These are phyloP conservation scores for Idaea biselata DNA, from an alignment of 2,888 invertebrate species.

Conservation along the genomic window DNA sequence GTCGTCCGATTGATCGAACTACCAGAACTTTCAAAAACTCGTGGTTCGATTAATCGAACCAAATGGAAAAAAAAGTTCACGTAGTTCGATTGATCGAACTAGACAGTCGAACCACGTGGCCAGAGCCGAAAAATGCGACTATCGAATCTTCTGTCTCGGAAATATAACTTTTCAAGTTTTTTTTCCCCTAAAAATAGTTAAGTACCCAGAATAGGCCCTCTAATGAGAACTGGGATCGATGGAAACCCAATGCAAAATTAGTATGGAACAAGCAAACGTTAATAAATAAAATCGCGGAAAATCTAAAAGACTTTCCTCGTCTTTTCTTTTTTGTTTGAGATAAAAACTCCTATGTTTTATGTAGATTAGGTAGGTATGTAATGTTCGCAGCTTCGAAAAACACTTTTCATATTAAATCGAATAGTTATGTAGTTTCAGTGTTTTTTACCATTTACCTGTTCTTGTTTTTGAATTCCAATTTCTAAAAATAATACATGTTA, in stretches of 20 bases:
- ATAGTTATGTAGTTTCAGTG: background rate
- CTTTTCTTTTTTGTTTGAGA: conserved; percentile 1
- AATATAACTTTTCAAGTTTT: background rate
- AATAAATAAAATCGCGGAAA: conserved; percentile 34
- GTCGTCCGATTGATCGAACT: too few species aligned
- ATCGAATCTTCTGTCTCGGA: too few species aligned
- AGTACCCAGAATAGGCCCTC: conserved; percentile 41
- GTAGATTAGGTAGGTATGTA: background rate
- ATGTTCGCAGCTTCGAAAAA: background rate
- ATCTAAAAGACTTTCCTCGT: conserved; percentile 18
- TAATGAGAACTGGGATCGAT: conserved; percentile 42
- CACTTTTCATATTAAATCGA: background rate
- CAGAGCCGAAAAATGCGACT: too few species aligned
- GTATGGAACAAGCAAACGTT: conserved; percentile 40
- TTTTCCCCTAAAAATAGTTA: background rate
- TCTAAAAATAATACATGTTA: too few species aligned
- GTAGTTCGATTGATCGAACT: too few species aligned
- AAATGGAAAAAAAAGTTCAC: too few species aligned
- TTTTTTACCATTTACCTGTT: too few species aligned
- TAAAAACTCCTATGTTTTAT: background rate
- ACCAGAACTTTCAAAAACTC: too few species aligned
- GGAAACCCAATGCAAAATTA: conserved; percentile 51
- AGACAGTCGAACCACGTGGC: too few species aligned
- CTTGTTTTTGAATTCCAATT: too few species aligned
- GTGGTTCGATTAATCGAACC: too few species aligned